Conservation (phyloP, 2,888 invertebrate genomes). For the Oscheius sp. region DNA sequence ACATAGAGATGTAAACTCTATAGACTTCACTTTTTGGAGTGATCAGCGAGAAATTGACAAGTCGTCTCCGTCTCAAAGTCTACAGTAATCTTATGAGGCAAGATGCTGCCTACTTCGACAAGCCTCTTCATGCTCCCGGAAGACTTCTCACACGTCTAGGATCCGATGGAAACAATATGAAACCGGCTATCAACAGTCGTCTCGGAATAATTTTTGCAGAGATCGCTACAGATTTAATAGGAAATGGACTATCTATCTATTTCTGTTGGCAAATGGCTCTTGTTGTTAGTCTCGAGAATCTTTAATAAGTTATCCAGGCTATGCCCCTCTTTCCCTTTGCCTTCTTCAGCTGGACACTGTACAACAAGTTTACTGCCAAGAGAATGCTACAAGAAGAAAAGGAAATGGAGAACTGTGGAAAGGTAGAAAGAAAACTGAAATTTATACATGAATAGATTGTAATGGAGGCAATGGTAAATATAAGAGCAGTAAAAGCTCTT, state of each 20-base stretch:
- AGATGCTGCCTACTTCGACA: conserved; percentile 73
- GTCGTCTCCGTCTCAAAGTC: conserved; percentile 70
- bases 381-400: conserved; percentile 72
- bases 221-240: conserved; percentile 70
- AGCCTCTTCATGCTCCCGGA: conserved; percentile 70
- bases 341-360: background rate
- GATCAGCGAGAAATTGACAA: conserved; percentile 69
- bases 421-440: conserved; percentile 69
- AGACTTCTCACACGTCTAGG: conserved; percentile 71
- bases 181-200: conserved; percentile 71
- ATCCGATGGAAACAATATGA: conserved; percentile 72
- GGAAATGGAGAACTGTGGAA: conserved; percentile 74
- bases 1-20: background rate
- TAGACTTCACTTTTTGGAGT: conserved; percentile 67
- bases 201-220: conserved; percentile 71
- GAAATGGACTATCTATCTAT: conserved; percentile 71
- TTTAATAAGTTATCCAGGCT: background rate
- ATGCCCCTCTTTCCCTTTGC: background rate
- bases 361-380: conserved; percentile 72
- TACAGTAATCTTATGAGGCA: conserved; percentile 71
- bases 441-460: conserved; percentile 3
- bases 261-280: conserved; percentile 72
- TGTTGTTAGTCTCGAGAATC: conserved; percentile 64
- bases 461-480: conserved; percentile 17
- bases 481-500: conserved; percentile 12